Conservation (phyloP, 2,888 invertebrate species). For the Diplazon laetatorius region DNA sequence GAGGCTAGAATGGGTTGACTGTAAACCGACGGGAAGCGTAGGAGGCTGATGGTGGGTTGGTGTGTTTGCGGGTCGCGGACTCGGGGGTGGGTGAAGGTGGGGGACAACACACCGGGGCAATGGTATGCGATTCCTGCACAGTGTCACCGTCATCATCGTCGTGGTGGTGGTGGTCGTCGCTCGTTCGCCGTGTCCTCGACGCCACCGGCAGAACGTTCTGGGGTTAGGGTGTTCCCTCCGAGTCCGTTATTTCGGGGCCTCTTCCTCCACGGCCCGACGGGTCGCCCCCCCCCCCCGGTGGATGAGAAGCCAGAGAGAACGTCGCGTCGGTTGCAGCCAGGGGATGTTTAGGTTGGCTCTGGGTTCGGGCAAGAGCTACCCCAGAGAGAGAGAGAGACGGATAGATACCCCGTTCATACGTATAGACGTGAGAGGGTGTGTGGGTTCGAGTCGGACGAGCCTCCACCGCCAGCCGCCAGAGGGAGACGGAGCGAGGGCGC, state of each 20-base stretch:
- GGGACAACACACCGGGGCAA: slow-evolving; percentile 48
- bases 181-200: slow-evolving; percentile 25
- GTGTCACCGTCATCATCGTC: slow-evolving; percentile 57
- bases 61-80: slow-evolving; percentile 61
- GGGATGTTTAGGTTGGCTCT: slow-evolving; percentile 75
- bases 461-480: slow-evolving; percentile 51
- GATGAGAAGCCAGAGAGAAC: slow-evolving; percentile 59
- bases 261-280: no score
- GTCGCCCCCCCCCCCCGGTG: slow-evolving; percentile 14
- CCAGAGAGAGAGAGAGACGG: slow-evolving; percentile 7
- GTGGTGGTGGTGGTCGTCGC: slow-evolving; percentile 40
- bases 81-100: no score
- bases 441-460: slow-evolving; percentile 73
- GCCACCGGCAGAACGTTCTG: slow-evolving; percentile 44
- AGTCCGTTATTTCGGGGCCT: slow-evolving; percentile 31
- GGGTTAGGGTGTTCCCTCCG: slow-evolving; percentile 26
- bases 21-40: slow-evolving; percentile 29
- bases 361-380: slow-evolving; percentile 69
- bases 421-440: slow-evolving; percentile 63
- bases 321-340: slow-evolving; percentile 63
- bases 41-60: slow-evolving; percentile 51
- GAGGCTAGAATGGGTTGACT: background rate
- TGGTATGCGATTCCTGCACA: slow-evolving; percentile 69
- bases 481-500: slow-evolving; percentile 21
- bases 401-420: slow-evolving; percentile 34